phyloP scores from a whole-genome alignment of 2,888 invertebrate species.

The Quadriops clusia region DNA sequence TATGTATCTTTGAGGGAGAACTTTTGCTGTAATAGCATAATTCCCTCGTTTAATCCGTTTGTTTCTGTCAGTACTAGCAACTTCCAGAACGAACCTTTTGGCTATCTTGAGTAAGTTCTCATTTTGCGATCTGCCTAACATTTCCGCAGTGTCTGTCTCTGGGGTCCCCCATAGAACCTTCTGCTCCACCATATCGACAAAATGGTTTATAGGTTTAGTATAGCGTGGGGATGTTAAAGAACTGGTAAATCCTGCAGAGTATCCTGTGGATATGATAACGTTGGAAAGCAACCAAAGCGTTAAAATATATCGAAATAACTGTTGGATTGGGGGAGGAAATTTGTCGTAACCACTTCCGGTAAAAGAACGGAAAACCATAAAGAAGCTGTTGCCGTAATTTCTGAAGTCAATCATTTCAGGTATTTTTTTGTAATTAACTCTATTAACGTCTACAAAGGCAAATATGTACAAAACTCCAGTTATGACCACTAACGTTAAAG shows the following conservation, averaged over 20 bases:
- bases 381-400: too few relatives aligned
- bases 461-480: too few relatives aligned
- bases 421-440: too few relatives aligned
- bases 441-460: too few relatives aligned
- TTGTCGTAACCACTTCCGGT: constrained; percentile 1
- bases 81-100: constrained; percentile 10
- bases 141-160: constrained; percentile 12
- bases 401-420: too few relatives aligned
- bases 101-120: constrained; percentile 10
- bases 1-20: constrained; percentile 10
- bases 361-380: constrained; percentile 3
- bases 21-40: constrained; percentile 14
- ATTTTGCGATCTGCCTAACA: constrained; percentile 13
- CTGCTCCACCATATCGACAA: constrained; percentile 17
- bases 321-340: background rate
- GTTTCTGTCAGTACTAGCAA: too few relatives aligned
- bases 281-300: constrained; percentile 13
- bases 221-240: constrained; percentile 17
- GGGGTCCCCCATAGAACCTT: constrained; percentile 16
- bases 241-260: constrained; percentile 19
- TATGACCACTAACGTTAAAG: too few relatives aligned
- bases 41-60: constrained; percentile 8
- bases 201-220: constrained; percentile 14
- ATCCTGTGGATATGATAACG: constrained; percentile 16
- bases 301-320: constrained; percentile 10